Percentiles rank a stretch among this genome's conserved stretches.
phyloP scores from a whole-genome alignment of 2,888 invertebrate genomes.

The Drosophila pseudotalamancana region DNA sequence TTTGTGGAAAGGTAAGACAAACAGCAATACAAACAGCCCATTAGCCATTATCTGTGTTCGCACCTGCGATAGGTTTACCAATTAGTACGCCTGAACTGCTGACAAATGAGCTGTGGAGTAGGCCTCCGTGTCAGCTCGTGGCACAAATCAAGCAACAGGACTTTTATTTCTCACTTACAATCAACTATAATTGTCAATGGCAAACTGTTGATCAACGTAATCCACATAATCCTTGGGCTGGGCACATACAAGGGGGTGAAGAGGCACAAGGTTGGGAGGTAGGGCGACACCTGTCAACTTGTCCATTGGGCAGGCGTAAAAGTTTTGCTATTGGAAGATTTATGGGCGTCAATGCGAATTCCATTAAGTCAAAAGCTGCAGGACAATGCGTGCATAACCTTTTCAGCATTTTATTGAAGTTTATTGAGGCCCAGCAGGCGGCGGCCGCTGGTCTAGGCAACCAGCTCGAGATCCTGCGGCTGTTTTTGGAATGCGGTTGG shows the following conservation, averaged over 20 bases:
- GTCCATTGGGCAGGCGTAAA: slow-evolving; percentile 25
- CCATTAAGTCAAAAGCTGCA: slow-evolving; percentile 69
- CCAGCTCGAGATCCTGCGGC: slow-evolving; percentile 39
- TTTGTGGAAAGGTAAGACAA: too few species aligned
- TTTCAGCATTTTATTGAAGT: slow-evolving; percentile 78
- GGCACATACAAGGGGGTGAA: too few species aligned
- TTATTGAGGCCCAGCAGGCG: slow-evolving; percentile 60
- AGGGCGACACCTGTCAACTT: slow-evolving; percentile 64
- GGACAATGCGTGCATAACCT: slow-evolving; percentile 70
- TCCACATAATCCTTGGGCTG: too few species aligned
- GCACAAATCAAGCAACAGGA: slow-evolving; percentile 34
- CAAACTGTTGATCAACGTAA: slow-evolving; percentile 73
- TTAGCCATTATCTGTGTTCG: neutral
- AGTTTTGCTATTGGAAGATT: slow-evolving; percentile 56
- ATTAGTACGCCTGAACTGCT: slow-evolving; percentile 3
- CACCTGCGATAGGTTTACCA: neutral
- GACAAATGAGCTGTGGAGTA: slow-evolving; percentile 16
- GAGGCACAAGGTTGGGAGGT: neutral
- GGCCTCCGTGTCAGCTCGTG: slow-evolving; percentile 25
- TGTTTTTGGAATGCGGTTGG: slow-evolving; percentile 61
- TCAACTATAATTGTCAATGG: slow-evolving; percentile 63
- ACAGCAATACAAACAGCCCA: too few species aligned
- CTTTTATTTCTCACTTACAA: slow-evolving; percentile 48
- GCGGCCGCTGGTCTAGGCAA: slow-evolving; percentile 7
- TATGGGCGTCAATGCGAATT: slow-evolving; percentile 73